phyloP scores from a whole-genome alignment of 2,888 invertebrate genomes.

The Onchidella celtica region DNA sequence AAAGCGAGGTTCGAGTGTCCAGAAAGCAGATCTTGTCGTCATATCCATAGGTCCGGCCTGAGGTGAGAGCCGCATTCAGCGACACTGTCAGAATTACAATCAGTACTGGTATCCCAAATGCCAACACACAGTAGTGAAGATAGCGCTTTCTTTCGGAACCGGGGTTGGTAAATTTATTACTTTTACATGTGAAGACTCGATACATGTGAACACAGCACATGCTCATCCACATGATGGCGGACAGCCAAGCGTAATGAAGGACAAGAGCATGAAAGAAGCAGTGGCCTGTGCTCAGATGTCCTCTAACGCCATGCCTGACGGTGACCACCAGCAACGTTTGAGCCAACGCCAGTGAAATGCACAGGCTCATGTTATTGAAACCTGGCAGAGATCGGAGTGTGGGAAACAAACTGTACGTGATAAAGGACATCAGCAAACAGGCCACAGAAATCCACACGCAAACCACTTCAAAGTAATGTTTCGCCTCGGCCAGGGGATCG shows the following conservation, averaged over 20 bases:
- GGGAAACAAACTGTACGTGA: slow-evolving; percentile 53
- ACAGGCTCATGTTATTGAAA: slow-evolving; percentile 55
- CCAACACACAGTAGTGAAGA: slow-evolving; percentile 52
- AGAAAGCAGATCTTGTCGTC: slow-evolving; percentile 34
- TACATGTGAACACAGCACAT: slow-evolving; percentile 59
- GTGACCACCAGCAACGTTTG: slow-evolving; percentile 45
- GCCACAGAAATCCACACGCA: slow-evolving; percentile 50
- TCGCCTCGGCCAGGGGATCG: not conserved
- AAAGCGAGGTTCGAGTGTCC: slow-evolving; percentile 23
- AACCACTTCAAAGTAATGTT: slow-evolving; percentile 28
- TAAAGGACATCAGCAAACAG: slow-evolving; percentile 51
- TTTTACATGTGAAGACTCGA: slow-evolving; percentile 51
- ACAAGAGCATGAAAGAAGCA: slow-evolving; percentile 24
- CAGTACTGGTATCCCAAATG: slow-evolving; percentile 51
- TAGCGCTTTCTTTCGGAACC: slow-evolving; percentile 19
- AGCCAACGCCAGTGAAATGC: slow-evolving; percentile 48
- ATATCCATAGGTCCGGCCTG: slow-evolving; percentile 50
- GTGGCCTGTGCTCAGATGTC: not conserved
- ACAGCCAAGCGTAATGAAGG: slow-evolving; percentile 55
- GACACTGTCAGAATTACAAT: slow-evolving; percentile 49
- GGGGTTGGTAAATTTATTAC: slow-evolving; percentile 30
- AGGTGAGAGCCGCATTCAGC: slow-evolving; percentile 41
- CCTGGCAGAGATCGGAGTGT: slow-evolving; percentile 56
- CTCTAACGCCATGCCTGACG: not conserved
- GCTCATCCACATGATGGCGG: slow-evolving; percentile 56